phyloP scores from a whole-genome alignment of 2,113 vertebrate genomes.

The Probosciger aterrimus region DNA sequence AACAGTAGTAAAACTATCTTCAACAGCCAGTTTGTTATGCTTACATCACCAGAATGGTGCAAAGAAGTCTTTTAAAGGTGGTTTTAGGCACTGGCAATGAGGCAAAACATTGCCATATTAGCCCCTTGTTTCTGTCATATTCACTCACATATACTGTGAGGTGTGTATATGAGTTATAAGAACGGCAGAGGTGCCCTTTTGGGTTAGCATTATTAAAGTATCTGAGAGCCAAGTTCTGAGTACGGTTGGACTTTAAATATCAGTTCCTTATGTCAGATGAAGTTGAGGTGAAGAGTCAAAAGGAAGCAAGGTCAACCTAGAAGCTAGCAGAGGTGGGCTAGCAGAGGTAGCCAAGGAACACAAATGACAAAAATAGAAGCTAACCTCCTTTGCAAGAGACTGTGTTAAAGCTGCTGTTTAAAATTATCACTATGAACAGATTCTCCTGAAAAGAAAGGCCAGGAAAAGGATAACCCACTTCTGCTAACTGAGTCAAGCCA shows the following conservation, averaged over 20 bases:
- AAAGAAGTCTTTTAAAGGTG: background rate
- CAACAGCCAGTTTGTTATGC: background rate
- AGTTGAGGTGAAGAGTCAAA: background rate
- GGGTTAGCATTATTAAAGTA: background rate
- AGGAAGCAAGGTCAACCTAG: background rate
- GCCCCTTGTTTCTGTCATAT: background rate
- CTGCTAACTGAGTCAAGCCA: constrained; percentile 33
- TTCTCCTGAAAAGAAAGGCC: constrained; percentile 45
- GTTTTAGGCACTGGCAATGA: background rate
- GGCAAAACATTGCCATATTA: background rate
- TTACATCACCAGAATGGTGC: background rate
- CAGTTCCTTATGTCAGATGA: background rate
- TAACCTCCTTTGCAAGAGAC: background rate
- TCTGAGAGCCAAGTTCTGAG: background rate
- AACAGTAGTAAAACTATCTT: background rate
- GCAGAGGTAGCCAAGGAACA: background rate
- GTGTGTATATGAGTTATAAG: background rate
- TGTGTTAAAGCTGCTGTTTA: background rate
- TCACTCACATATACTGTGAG: background rate
- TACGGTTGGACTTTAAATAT: background rate
- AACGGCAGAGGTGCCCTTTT: background rate
- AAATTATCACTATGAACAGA: constrained; percentile 15
- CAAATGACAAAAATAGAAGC: background rate
- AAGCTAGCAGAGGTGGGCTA: background rate
- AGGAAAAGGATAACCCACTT: constrained; percentile 58